phyloP scores from a whole-genome alignment of 1,140 invertebrate species.

The Drosophila pseudoananassae region DNA sequence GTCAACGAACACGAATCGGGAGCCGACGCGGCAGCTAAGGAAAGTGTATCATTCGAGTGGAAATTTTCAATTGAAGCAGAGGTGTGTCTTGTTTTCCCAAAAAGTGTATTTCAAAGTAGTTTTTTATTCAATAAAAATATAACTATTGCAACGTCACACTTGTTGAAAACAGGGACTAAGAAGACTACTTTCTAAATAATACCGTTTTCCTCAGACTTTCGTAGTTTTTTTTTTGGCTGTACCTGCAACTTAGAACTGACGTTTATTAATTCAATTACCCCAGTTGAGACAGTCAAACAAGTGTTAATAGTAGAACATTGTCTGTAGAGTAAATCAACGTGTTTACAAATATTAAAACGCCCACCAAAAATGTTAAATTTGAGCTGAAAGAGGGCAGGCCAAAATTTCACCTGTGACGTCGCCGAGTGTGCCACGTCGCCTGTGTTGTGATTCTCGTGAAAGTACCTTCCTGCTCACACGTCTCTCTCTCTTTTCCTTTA shows the following conservation, averaged over 20 bases:
- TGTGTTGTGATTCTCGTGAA: slow-evolving; percentile 49
- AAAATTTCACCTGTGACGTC: slow-evolving; percentile 64
- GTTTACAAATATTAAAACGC: not conserved
- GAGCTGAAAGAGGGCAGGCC: not conserved
- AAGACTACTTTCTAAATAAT: too few relatives aligned
- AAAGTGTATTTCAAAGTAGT: not conserved
- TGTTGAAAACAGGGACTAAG: too few relatives aligned
- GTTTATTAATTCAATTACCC: not conserved
- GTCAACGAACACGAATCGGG: slow-evolving; percentile 18
- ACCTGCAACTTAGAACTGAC: not conserved
- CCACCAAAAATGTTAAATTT: not conserved
- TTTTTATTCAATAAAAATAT: slow-evolving; percentile 23
- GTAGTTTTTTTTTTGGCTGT: not conserved
- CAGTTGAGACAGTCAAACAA: not conserved
- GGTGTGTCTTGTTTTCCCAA: slow-evolving; percentile 38
- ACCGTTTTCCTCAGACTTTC: too few relatives aligned
- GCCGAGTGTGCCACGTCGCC: slow-evolving; percentile 43
- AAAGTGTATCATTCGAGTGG: slow-evolving; percentile 45
- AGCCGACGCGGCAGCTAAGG: slow-evolving; percentile 38
- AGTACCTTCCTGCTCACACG: slow-evolving; percentile 18
- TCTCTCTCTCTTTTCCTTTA: not conserved
- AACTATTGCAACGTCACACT: not conserved
- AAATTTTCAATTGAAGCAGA: slow-evolving; percentile 46
- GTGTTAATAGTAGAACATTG: not conserved
- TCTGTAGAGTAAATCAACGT: not conserved